These are phyloP conservation scores for Delphinus delphis DNA, from an alignment of 2,113 vertebrate genomes.

Conservation along the genomic window DNA sequence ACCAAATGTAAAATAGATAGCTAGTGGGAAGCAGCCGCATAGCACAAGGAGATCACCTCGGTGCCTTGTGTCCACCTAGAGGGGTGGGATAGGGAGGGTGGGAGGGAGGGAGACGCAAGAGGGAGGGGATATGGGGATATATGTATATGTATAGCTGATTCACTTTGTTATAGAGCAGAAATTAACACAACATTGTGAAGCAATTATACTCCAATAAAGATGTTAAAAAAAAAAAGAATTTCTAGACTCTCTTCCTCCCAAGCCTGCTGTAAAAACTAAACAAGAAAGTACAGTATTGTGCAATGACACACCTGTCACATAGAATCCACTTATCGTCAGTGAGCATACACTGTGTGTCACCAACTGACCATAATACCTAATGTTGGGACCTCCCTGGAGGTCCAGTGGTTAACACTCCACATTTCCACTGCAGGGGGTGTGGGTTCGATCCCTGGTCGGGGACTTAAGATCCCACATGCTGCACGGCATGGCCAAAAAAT, in stretches of 20 bases:
- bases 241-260: not conserved
- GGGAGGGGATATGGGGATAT: too few species aligned
- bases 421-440: not conserved
- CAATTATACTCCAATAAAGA: too few species aligned
- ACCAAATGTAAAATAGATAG: too few species aligned
- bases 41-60: too few species aligned
- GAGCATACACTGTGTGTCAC: not conserved
- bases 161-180: too few species aligned
- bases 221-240: not conserved
- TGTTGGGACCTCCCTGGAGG: not conserved
- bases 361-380: not conserved
- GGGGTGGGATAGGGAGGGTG: too few species aligned
- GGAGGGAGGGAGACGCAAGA: too few species aligned
- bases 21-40: too few species aligned
- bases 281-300: not conserved
- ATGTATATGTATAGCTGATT: too few species aligned
- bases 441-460: not conserved
- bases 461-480: not conserved
- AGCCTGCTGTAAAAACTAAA: not conserved
- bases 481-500: accelerated
- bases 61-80: too few species aligned
- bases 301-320: not conserved
- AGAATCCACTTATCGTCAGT: not conserved
- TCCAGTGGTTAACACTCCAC: not conserved
- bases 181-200: too few species aligned